These are phyloP conservation scores for Danio kyathit DNA, from an alignment of 2,797 vertebrate genomes.

Conservation along the genomic window DNA sequence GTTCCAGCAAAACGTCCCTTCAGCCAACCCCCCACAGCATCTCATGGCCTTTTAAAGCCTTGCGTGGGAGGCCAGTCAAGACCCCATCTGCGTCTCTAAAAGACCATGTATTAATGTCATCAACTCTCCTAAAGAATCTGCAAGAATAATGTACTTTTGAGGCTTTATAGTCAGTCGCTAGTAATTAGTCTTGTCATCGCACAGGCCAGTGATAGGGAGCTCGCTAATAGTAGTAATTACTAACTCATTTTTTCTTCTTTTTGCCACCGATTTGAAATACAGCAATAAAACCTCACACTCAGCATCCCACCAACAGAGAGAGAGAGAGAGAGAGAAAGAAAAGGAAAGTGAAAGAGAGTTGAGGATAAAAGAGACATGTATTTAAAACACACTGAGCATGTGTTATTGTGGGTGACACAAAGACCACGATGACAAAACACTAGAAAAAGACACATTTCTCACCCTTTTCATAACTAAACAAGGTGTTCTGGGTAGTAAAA, in stretches of 20 bases:
- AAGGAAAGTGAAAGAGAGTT: slow-evolving; percentile 55
- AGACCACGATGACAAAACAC: background rate
- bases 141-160: slow-evolving; percentile 61
- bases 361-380: background rate
- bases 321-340: slow-evolving; percentile 60
- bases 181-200: slow-evolving; percentile 64
- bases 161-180: slow-evolving; percentile 59
- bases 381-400: slow-evolving; percentile 5
- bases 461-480: slow-evolving; percentile 6
- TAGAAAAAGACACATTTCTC: background rate
- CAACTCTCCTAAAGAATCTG: slow-evolving; percentile 45
- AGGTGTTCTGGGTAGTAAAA: background rate
- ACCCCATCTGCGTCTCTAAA: slow-evolving; percentile 51
- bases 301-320: slow-evolving; percentile 40
- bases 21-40: slow-evolving; percentile 39
- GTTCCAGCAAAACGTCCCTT: slow-evolving; percentile 13
- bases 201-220: slow-evolving; percentile 62
- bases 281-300: slow-evolving; percentile 55
- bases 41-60: slow-evolving; percentile 47
- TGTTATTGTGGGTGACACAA: background rate
- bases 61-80: slow-evolving; percentile 53
- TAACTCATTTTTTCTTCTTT: slow-evolving; percentile 60
- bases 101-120: slow-evolving; percentile 48
- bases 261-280: slow-evolving; percentile 56
- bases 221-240: slow-evolving; percentile 71